Evolutionary conservation across 2,797 vertebrate genomes (phyloP), one percentile per base, ranked within the genome.

Genomic region (Caiman crocodilus): DNA sequence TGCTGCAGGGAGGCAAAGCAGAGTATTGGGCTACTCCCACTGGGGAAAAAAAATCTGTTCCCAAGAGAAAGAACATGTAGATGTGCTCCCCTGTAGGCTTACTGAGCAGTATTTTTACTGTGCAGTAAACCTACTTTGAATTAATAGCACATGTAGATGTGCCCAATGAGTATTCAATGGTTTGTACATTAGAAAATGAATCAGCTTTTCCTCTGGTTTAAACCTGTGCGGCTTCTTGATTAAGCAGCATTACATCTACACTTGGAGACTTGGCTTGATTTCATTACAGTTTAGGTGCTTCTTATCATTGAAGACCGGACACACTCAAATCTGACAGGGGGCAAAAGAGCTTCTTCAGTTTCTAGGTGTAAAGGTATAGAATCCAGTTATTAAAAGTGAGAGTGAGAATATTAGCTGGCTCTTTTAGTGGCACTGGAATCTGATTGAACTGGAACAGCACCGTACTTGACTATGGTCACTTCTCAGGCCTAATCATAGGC

Each of bases 331-430:
- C 7, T 65, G 69, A 81, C 84, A 4, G 59, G 69, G 87, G 73
- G 64, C 4, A 13, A 84, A 94, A 76, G 87, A 2, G 78, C 80
- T 84, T 89, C 69, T 89, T 92, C 65, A 82, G 67, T 87, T 78
- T 60, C 0, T 1, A 88, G 30, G 23, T 28, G 30, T 58, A 71
- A 7, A 42, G 35, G 65, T 93, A 14, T 88, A 94, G 71, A 76
- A 61, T 5, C 71, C 79, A 84, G 65, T 83, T 90, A 96, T 83
- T 89, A 83, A 94, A 91, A 93, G 87, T 59, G 67, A 76, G 82
- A 86, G 87, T 30, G 42, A 59, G 23, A 83, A 88, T 76, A 32
- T 78, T 91, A 60, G 14, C 23, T 78, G 84, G 42, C 92, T 96
- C 84, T 92, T 79, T 91, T 57, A 30, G 14, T 84, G 76, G 58